These are phyloP conservation scores for Lycocorax pyrrhopterus DNA, from an alignment of 2,113 vertebrate genomes.

Conservation along the genomic window DNA sequence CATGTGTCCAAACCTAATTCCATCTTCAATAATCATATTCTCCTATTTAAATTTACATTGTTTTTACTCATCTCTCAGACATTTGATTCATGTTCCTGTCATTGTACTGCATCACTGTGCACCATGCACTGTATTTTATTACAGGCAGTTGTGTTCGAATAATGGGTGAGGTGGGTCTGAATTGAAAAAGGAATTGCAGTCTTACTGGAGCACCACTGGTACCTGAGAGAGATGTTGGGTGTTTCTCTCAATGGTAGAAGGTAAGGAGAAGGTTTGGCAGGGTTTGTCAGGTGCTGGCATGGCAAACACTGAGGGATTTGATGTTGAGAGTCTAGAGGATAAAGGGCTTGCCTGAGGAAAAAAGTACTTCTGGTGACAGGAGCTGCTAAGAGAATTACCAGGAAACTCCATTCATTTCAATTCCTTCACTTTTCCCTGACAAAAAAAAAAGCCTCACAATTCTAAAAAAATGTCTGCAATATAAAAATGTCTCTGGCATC, in stretches of 20 bases:
- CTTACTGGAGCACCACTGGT: not conserved
- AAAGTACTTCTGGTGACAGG: not conserved
- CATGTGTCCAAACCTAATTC: constrained; percentile 47
- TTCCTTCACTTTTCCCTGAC: not conserved
- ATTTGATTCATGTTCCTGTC: constrained; percentile 27
- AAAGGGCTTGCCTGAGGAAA: not conserved
- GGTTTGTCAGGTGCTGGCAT: not conserved
- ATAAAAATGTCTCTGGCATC: not conserved
- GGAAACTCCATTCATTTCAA: not conserved
- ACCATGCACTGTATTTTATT: not conserved
- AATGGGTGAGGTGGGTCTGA: not conserved
- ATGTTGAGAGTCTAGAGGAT: not conserved
- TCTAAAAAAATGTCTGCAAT: not conserved
- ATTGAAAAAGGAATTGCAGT: not conserved
- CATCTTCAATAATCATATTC: constrained; percentile 27
- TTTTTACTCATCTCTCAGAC: constrained; percentile 1
- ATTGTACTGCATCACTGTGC: not conserved
- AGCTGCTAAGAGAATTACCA: not conserved
- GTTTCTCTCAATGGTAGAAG: not conserved
- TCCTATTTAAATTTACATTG: constrained; percentile 19
- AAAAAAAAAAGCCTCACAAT: not conserved
- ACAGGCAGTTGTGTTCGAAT: not conserved
- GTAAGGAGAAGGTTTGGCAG: not conserved
- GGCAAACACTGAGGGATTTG: not conserved
- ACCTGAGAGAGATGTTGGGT: not conserved